These are phyloP conservation scores for Indri indri DNA, from an alignment of 2,113 vertebrate genomes.

Conservation along the genomic window DNA sequence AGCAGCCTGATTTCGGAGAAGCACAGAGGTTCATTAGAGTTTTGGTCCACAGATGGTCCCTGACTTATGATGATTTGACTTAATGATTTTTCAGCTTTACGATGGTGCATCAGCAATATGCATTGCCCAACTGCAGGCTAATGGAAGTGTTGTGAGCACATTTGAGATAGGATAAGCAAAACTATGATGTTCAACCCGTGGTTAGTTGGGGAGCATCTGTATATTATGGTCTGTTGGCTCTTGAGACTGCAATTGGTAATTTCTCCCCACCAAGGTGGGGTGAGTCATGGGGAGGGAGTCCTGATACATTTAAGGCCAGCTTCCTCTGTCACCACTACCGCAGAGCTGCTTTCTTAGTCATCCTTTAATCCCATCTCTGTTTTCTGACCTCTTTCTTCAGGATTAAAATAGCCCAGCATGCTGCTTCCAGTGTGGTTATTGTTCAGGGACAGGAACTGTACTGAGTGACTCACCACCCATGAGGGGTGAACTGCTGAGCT, in stretches of 20 bases:
- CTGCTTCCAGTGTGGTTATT: neutral
- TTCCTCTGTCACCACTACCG: neutral
- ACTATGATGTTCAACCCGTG: neutral
- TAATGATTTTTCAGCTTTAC: neutral
- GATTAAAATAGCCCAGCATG: constrained; percentile 57
- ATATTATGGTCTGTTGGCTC: neutral
- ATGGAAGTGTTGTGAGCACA: neutral
- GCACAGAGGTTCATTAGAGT: neutral
- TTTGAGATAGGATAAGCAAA: neutral
- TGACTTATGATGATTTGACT: neutral
- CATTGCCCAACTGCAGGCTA: neutral
- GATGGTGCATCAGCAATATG: neutral
- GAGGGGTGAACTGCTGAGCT: neutral
- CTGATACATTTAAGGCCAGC: neutral
- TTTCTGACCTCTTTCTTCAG: constrained; percentile 56
- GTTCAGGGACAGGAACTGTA: constrained; percentile 25
- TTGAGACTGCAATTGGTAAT: neutral
- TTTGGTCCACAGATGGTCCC: neutral
- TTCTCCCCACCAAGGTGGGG: neutral
- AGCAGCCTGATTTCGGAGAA: neutral
- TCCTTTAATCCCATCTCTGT: constrained; percentile 40
- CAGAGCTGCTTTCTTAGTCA: constrained; percentile 44
- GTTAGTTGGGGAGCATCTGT: neutral
- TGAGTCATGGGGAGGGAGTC: constrained; percentile 25
- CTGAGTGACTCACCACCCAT: constrained; percentile 31